These are phyloP conservation scores for Pagetopsis macropterus DNA, from an alignment of 2,797 vertebrate species.

Conservation along the genomic window DNA sequence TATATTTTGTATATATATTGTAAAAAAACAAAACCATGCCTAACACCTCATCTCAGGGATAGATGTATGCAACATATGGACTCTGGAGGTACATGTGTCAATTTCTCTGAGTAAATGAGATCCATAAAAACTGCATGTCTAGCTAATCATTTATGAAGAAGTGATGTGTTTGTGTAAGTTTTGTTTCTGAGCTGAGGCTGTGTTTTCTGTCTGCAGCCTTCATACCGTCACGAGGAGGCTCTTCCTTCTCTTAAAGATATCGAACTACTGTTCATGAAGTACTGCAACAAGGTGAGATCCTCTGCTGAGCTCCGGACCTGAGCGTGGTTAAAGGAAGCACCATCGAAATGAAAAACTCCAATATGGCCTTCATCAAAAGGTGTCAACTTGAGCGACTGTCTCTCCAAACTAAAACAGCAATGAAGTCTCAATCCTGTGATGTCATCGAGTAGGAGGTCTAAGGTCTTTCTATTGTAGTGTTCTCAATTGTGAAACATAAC, in stretches of 20 bases:
- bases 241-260: conserved; percentile 57
- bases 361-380: no score
- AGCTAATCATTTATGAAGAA: neutral
- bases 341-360: no score
- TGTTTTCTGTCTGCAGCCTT: conserved; percentile 47
- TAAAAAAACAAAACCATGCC: no score
- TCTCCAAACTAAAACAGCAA: no score
- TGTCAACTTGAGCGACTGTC: no score
- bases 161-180: neutral
- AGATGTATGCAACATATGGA: neutral
- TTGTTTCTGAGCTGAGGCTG: neutral
- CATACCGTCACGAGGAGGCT: conserved; percentile 53
- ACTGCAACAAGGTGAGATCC: conserved; percentile 72
- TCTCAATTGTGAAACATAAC: no score
- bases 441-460: no score
- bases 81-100: neutral
- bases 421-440: no score
- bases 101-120: neutral
- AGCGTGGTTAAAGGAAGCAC: neutral
- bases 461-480: no score
- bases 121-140: neutral
- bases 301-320: neutral
- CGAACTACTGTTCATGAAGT: conserved; percentile 69
- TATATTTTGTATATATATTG: no score
- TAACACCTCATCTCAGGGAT: no score